These are phyloP conservation scores for Talpa occidentalis DNA, from an alignment of 2,113 vertebrate genomes.

Conservation along the genomic window DNA sequence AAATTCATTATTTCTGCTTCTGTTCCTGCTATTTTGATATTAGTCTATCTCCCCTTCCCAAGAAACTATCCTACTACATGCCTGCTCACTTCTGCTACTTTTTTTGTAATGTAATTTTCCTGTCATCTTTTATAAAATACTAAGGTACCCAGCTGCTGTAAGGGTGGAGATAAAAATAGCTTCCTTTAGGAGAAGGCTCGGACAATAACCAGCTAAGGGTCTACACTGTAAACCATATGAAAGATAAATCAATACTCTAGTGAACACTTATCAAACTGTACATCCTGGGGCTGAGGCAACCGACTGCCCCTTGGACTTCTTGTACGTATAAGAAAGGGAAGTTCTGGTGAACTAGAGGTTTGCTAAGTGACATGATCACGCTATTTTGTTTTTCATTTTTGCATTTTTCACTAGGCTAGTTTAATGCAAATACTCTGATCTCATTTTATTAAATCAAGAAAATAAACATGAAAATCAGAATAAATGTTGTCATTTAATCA, in stretches of 20 bases:
- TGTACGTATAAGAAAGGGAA: neutral
- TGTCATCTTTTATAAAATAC: slow-evolving; percentile 82
- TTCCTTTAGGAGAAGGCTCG: slow-evolving; percentile 51
- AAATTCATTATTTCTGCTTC: slow-evolving; percentile 84
- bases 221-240: slow-evolving; percentile 58
- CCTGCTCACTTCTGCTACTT: neutral
- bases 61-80: slow-evolving; percentile 27
- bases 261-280: slow-evolving; percentile 71
- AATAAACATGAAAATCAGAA: slow-evolving; percentile 48
- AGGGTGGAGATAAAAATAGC: slow-evolving; percentile 74
- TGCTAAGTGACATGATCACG: slow-evolving; percentile 27
- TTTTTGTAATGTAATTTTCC: slow-evolving; percentile 83
- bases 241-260: slow-evolving; percentile 62
- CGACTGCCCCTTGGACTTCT: neutral
- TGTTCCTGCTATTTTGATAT: slow-evolving; percentile 79
- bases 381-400: slow-evolving; percentile 12
- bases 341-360: neutral
- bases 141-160: slow-evolving; percentile 65
- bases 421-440: neutral
- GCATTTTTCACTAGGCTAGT: neutral
- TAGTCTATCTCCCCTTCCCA: slow-evolving; percentile 69
- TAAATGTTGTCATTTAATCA: neutral
- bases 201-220: slow-evolving; percentile 18
- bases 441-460: slow-evolving; percentile 50
- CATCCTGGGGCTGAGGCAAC: slow-evolving; percentile 33